A percentile compares a stretch with the other conserved stretches of the same genome.
These are phyloP conservation scores for Drosophila niveifrons DNA, from an alignment of 2,888 invertebrate genomes.

Conservation along the genomic window DNA sequence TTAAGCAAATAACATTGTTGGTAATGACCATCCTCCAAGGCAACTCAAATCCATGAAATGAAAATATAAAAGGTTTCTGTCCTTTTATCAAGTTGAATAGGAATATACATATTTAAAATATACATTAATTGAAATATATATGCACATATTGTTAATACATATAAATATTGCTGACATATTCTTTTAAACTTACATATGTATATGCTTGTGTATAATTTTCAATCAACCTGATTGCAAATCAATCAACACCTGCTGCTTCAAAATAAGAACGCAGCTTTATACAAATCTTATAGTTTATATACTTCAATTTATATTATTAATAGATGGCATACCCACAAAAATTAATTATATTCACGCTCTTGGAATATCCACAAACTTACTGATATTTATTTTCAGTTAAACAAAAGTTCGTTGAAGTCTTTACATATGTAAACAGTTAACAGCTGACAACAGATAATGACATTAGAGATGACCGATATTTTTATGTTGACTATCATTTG, in stretches of 20 bases:
- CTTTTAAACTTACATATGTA: slow-evolving; percentile 21
- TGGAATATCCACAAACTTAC: slow-evolving; percentile 19
- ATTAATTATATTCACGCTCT: not conserved
- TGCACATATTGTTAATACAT: not conserved
- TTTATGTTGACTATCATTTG: not conserved
- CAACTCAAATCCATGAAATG: not conserved
- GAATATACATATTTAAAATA: not conserved
- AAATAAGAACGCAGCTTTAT: not conserved
- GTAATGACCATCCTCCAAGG: not conserved
- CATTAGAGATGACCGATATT: slow-evolving; percentile 34
- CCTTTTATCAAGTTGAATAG: not conserved
- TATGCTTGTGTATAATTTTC: slow-evolving; percentile 7
- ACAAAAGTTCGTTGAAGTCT: slow-evolving; percentile 23
- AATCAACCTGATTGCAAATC: slow-evolving; percentile 26
- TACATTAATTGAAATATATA: not conserved
- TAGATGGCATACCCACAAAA: slow-evolving; percentile 35
- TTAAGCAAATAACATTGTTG: not conserved
- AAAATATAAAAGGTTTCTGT: not conserved
- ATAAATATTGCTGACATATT: not conserved
- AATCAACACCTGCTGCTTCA: slow-evolving; percentile 54
- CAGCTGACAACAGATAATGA: slow-evolving; percentile 52
- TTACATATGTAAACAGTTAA: slow-evolving; percentile 42
- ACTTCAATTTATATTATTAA: not conserved
- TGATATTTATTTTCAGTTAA: slow-evolving; percentile 21
- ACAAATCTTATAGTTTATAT: not conserved